Evolutionary conservation across 1,140 invertebrate species (phyloP), one percentile per base, ranked within the genome.

Genomic region (Drosophila sproati): DNA sequence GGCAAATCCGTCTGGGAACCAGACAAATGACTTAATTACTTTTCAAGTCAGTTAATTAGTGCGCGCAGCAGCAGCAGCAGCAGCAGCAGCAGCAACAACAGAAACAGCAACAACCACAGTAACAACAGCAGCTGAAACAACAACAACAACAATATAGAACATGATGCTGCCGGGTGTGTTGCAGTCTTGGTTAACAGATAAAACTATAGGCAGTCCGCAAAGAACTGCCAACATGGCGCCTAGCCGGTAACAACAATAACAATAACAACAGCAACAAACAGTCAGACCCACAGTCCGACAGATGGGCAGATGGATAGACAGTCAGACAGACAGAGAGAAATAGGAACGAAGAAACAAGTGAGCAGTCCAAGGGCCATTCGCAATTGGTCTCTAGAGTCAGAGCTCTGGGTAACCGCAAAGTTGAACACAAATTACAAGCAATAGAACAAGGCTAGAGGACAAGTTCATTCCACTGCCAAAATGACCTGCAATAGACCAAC

Each of bases 21-120:
- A 88, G 82, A 87, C 82, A 87, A 87, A 87, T 87, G 82, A 87
- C 82, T 87, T 87, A 87, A 87, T 87, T 87, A 88, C 82, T 82
- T 87, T 87, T 88, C 80, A 87, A 88, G 82, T 88, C 82, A 76
- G 82, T 87, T 87, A 87, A 87, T 87, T 87, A 87, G 82, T 88
- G 69, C 71, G 82, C 74, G 70, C 82, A 81, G 51, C 64, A 73
- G 62, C 62, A 51, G 48, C 62, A 81, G 51, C 64, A 73, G 62
- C 62, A 51, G 48, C 62, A 55, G 29, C 55, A 43, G 29, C 47
- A 51, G 7, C 32, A 41, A 69, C 34, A 63, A 35, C 32, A 1
- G 50, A 59, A 51, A 45, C 62, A 67, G 32, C 62, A 57, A 37
- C 47, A 51, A 51, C 66, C 74, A 67, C 82, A 81, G 51, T 60